Percentiles rank a stretch among this genome's conserved stretches.
Evolutionary conservation across 1,140 invertebrate genomes (phyloP).

Genomic region (Drosophila eugracilis): DNA sequence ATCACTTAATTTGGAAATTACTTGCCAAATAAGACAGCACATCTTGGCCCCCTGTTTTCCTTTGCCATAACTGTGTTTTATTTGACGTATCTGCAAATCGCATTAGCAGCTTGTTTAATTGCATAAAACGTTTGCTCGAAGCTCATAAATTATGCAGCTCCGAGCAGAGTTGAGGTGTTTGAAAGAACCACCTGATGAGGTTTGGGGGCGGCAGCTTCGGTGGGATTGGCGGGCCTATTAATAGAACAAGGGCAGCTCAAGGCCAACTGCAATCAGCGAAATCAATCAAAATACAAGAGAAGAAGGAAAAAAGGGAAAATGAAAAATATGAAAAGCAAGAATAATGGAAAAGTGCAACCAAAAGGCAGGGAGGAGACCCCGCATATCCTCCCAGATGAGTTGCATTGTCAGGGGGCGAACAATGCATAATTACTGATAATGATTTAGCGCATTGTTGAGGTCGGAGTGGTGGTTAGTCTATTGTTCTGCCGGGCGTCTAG

Average conservation of each 20-base stretch:
- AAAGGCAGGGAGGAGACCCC: conserved; percentile 11
- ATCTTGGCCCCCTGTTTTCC: conserved; percentile 12
- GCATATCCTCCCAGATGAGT: conserved; percentile 12
- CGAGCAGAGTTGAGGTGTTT: conserved; percentile 12
- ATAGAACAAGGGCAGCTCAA: conserved; percentile 63
- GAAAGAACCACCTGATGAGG: conserved; percentile 1
- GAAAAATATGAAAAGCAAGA: conserved; percentile 16
- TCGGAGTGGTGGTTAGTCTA: conserved; percentile 40
- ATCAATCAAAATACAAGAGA: conserved; percentile 62
- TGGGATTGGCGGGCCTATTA: conserved; percentile 19
- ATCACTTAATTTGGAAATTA: conserved; percentile 58
- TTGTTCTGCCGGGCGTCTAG: conserved; percentile 52
- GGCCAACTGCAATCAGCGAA: conserved; percentile 69
- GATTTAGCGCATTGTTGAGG: conserved; percentile 73
- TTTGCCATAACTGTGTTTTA: background rate
- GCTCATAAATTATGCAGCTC: conserved; percentile 20
- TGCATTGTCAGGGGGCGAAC: conserved; percentile 52
- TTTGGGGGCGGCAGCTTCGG: background rate
- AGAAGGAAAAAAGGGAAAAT: conserved; percentile 11
- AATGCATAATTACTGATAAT: conserved; percentile 82
- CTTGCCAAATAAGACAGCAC: conserved; percentile 30
- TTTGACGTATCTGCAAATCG: conserved; percentile 34
- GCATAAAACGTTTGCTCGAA: conserved; percentile 32
- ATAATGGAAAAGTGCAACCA: conserved; percentile 30
- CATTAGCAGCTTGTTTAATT: conserved; percentile 59